Evolutionary conservation across 2,888 invertebrate genomes (phyloP).

Genomic region (Lasius platythorax): DNA sequence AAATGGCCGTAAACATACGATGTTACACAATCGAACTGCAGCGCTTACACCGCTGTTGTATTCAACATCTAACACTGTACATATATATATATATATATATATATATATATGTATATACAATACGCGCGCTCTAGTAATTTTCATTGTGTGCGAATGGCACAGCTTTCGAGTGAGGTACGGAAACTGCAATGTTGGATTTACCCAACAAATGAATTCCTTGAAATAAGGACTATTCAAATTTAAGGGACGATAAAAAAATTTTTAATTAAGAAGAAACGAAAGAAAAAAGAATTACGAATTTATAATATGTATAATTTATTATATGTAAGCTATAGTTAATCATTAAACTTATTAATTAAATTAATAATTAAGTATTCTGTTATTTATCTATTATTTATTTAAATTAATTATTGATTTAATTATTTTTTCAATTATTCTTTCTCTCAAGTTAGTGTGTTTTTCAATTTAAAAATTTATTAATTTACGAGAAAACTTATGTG

Average conservation of each 20-base stretch:
- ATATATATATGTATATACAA: not conserved
- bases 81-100: too few species aligned
- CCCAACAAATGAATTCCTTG: not conserved
- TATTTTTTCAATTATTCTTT: not conserved
- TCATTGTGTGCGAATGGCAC: conserved; percentile 6
- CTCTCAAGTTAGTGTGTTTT: not conserved
- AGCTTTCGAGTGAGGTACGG: conserved; percentile 6
- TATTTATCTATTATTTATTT: conserved; percentile 1
- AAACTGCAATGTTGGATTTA: conserved; percentile 19
- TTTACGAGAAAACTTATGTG: not conserved
- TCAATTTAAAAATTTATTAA: not conserved
- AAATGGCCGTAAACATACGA: conserved; percentile 34
- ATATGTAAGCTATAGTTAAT: not conserved
- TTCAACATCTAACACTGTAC: conserved; percentile 8
- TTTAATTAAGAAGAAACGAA: not conserved
- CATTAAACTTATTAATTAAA: not conserved
- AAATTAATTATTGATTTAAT: not conserved
- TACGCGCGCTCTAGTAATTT: conserved; percentile 29
- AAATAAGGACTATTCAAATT: not conserved
- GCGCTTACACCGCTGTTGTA: conserved; percentile 17
- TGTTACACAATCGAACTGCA: conserved; percentile 26
- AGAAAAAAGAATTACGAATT: not conserved
- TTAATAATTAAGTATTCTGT: not conserved
- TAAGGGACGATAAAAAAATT: not conserved
- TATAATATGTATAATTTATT: not conserved